These are phyloP conservation scores for Drosophila melanosoma DNA, from an alignment of 2,888 invertebrate species.

Conservation along the genomic window DNA sequence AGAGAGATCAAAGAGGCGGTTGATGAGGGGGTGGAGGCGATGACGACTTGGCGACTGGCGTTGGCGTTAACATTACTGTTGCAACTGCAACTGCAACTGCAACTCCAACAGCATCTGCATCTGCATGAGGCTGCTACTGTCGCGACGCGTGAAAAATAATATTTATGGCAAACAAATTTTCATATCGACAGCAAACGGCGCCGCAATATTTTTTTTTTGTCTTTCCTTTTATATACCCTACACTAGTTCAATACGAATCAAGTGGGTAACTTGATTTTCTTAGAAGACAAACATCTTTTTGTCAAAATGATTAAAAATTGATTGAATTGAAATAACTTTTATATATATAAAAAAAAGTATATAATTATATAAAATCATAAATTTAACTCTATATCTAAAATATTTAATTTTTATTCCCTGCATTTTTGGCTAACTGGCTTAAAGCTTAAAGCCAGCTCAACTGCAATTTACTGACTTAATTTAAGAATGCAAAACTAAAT, in stretches of 20 bases:
- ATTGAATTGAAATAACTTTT: not conserved
- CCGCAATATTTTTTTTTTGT: constrained; percentile 24
- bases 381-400: too few species aligned
- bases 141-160: constrained; percentile 72
- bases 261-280: not conserved
- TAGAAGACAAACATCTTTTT: too few species aligned
- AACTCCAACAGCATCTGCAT: constrained; percentile 27
- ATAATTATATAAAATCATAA: not conserved
- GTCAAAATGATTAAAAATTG: accelerated
- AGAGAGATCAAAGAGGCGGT: not conserved
- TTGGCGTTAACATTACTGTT: constrained; percentile 48
- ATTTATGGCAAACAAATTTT: constrained; percentile 81
- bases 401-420: too few species aligned
- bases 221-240: not conserved
- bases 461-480: too few species aligned
- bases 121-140: constrained; percentile 63
- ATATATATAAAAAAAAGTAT: too few species aligned
- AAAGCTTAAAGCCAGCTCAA: too few species aligned
- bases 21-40: constrained; percentile 17
- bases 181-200: constrained; percentile 70
- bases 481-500: too few species aligned
- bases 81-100: constrained; percentile 11
- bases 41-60: constrained; percentile 35
- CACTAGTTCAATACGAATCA: not conserved
- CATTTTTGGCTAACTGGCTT: too few species aligned